A percentile compares a stretch with the other conserved stretches of the same genome.
phyloP scores from a whole-genome alignment of 2,797 vertebrate species.

The Crenichthys baileyi region DNA sequence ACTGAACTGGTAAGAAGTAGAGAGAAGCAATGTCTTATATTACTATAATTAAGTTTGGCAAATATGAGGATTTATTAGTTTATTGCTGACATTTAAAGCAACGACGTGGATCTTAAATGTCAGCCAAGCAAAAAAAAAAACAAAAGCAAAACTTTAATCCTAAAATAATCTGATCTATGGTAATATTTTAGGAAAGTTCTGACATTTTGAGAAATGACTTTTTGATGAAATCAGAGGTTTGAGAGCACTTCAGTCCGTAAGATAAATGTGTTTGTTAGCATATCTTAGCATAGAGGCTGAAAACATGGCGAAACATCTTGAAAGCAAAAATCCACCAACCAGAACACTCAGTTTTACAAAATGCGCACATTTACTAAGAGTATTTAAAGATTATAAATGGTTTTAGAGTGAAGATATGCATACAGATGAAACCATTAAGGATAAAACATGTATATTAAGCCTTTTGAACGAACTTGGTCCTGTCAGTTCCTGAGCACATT shows the following conservation, averaged over 20 bases:
- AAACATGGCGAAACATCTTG: slow-evolving; percentile 4
- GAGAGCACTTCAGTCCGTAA: not conserved
- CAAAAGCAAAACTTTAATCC: too few species aligned
- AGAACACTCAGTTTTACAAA: not conserved
- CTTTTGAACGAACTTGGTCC: not conserved
- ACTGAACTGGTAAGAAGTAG: not conserved
- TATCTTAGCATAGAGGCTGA: slow-evolving; percentile 26
- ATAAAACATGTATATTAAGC: not conserved
- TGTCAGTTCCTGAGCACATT: not conserved
- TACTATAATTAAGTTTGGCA: not conserved
- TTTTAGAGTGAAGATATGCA: not conserved
- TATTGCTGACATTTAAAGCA: not conserved
- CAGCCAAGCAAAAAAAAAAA: not conserved
- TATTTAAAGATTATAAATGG: not conserved
- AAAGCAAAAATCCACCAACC: too few species aligned
- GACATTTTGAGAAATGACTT: not conserved
- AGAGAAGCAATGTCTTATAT: not conserved
- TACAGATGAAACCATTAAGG: not conserved
- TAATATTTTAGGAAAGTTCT: too few species aligned
- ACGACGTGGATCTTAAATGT: not conserved
- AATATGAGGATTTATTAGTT: too few species aligned
- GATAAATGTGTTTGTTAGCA: slow-evolving; percentile 9
- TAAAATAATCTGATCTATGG: not conserved
- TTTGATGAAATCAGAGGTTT: not conserved
- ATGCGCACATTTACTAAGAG: not conserved